Percentiles rank a stretch among this genome's conserved stretches.
Conservation (phyloP, 2,888 invertebrate genomes). For the Nipponacmea schrenckii region DNA sequence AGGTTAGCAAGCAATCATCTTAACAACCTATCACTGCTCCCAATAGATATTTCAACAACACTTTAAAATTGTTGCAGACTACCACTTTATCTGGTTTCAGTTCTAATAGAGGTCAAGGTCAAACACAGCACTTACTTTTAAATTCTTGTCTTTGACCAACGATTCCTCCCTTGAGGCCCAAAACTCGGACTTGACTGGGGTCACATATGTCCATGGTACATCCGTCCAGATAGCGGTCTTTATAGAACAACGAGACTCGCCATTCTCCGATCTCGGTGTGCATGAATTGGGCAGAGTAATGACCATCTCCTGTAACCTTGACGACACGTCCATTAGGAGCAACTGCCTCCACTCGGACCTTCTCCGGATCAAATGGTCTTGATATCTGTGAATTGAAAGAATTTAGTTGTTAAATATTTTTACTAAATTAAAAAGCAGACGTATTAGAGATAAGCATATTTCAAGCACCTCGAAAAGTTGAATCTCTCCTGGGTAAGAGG, state of each 20-base stretch:
- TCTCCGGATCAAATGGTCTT: slow-evolving; percentile 33
- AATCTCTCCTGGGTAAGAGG: no score
- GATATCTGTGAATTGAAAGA: slow-evolving; percentile 9
- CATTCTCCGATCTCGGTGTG: slow-evolving; percentile 56
- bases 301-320: slow-evolving; percentile 53
- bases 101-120: no score
- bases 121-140: slow-evolving; percentile 34
- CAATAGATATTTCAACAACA: no score
- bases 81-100: no score
- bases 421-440: no score
- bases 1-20: no score
- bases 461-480: no score
- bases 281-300: slow-evolving; percentile 54
- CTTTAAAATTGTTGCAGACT: no score
- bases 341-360: slow-evolving; percentile 47
- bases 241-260: slow-evolving; percentile 45
- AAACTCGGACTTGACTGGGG: slow-evolving; percentile 53
- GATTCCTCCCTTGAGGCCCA: slow-evolving; percentile 44
- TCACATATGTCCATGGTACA: slow-evolving; percentile 56
- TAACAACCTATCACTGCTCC: no score
- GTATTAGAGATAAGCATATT: background rate
- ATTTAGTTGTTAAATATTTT: no score
- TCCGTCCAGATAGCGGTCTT: slow-evolving; percentile 44
- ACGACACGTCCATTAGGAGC: slow-evolving; percentile 54
- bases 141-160: slow-evolving; percentile 47